phyloP scores from a whole-genome alignment of 2,797 vertebrate genomes.

The Urosaurus nigricauda region DNA sequence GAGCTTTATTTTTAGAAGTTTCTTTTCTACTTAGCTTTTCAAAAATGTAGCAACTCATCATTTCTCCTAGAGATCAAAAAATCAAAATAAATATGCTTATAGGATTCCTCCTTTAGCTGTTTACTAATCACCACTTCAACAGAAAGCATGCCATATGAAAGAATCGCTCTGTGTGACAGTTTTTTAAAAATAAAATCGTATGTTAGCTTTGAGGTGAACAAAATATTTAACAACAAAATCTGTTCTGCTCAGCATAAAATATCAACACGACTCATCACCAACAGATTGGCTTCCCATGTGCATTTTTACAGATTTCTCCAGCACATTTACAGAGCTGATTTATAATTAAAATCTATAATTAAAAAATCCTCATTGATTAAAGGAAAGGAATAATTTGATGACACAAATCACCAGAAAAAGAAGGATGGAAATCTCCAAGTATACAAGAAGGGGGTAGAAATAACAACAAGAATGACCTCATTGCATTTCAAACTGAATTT shows the following conservation, averaged over 20 bases:
- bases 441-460: not conserved
- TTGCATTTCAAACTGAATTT: not conserved
- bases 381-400: not conserved
- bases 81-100: conserved; percentile 8
- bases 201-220: conserved; percentile 25
- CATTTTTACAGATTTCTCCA: conserved; percentile 10
- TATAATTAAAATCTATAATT: conserved; percentile 25
- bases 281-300: conserved; percentile 23
- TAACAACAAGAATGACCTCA: not conserved
- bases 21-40: not conserved
- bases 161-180: not conserved
- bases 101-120: not conserved
- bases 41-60: not conserved
- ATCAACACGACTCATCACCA: conserved; percentile 5
- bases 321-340: conserved; percentile 7
- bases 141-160: not conserved
- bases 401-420: not conserved
- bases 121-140: conserved; percentile 2
- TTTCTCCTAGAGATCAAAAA: not conserved
- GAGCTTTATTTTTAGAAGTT: not conserved
- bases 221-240: conserved; percentile 41
- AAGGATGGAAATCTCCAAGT: not conserved
- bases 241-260: conserved; percentile 28
- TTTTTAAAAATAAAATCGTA: conserved; percentile 1
- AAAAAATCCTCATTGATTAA: not conserved